A percentile compares a stretch with the other conserved stretches of the same genome.
phyloP scores from a whole-genome alignment of 2,888 invertebrate species.

The Salpingus planirostris region DNA sequence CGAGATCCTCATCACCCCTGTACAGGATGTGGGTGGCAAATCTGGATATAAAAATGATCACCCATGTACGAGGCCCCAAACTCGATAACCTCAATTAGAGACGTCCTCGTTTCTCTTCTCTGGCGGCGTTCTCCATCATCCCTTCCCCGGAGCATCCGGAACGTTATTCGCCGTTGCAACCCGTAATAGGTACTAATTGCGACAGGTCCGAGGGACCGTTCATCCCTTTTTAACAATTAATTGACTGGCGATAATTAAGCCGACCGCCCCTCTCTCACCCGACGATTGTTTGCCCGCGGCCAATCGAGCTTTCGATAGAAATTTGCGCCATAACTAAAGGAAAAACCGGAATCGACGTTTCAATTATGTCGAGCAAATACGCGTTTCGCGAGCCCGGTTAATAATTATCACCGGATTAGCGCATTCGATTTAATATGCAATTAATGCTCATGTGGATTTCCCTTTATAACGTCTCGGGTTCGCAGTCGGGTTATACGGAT shows the following conservation, averaged over 20 bases:
- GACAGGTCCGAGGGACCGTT: constrained; percentile 29
- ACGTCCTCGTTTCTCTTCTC: constrained; percentile 10
- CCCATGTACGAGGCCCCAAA: too few species aligned
- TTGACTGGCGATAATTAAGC: constrained; percentile 41
- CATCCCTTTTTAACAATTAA: constrained; percentile 38
- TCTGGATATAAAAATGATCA: too few species aligned
- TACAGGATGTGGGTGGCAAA: not conserved
- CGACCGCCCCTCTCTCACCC: too few species aligned
- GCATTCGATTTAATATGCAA: constrained; percentile 31
- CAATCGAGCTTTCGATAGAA: too few species aligned
- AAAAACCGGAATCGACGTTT: too few species aligned
- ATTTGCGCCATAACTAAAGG: too few species aligned
- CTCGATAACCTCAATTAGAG: constrained; percentile 9
- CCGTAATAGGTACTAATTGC: constrained; percentile 35
- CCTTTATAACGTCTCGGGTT: constrained; percentile 30
- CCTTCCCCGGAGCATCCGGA: too few species aligned
- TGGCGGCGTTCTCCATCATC: too few species aligned
- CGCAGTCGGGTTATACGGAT: constrained; percentile 35
- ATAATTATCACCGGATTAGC: constrained; percentile 34
- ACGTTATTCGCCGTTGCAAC: constrained; percentile 25
- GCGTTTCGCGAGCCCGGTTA: too few species aligned
- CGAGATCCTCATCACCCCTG: constrained; percentile 20
- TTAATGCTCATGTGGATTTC: constrained; percentile 35
- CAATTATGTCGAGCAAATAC: too few species aligned
- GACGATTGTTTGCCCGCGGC: too few species aligned